phyloP scores from a whole-genome alignment of 2,888 invertebrate genomes.

The Alentia gelatinosa region DNA sequence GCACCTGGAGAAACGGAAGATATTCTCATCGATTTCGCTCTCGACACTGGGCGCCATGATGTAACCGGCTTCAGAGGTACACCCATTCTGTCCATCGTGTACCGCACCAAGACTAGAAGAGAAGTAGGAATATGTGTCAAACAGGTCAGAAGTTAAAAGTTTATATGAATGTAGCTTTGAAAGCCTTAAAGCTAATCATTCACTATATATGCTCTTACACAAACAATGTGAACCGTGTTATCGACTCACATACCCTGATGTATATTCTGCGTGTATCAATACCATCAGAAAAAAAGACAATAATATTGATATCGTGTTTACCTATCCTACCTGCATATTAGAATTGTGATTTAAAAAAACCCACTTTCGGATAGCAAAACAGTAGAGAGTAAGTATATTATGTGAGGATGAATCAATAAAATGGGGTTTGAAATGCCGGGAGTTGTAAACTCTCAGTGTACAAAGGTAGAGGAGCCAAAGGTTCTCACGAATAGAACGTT shows the following conservation, averaged over 20 bases:
- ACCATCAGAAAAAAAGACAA: not conserved
- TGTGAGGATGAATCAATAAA: too few relatives aligned
- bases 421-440: too few relatives aligned
- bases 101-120: conserved; percentile 3
- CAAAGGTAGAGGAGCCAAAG: too few relatives aligned
- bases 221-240: not conserved
- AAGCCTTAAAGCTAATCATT: not conserved
- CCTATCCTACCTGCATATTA: too few relatives aligned
- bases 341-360: too few relatives aligned
- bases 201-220: not conserved
- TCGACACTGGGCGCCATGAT: conserved; percentile 12
- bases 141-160: not conserved
- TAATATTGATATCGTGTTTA: too few relatives aligned
- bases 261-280: not conserved
- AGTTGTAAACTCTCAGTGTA: too few relatives aligned
- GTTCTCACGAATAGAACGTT: too few relatives aligned
- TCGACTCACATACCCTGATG: too few relatives aligned
- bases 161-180: not conserved
- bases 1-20: conserved; percentile 36
- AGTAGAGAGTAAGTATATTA: too few relatives aligned
- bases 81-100: conserved; percentile 2
- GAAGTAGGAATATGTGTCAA: not conserved
- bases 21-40: not conserved
- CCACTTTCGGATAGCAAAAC: too few relatives aligned
- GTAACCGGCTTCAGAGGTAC: not conserved